These are phyloP conservation scores for Schizopygopsis pylzovi DNA, from an alignment of 2,797 vertebrate species.

Conservation along the genomic window DNA sequence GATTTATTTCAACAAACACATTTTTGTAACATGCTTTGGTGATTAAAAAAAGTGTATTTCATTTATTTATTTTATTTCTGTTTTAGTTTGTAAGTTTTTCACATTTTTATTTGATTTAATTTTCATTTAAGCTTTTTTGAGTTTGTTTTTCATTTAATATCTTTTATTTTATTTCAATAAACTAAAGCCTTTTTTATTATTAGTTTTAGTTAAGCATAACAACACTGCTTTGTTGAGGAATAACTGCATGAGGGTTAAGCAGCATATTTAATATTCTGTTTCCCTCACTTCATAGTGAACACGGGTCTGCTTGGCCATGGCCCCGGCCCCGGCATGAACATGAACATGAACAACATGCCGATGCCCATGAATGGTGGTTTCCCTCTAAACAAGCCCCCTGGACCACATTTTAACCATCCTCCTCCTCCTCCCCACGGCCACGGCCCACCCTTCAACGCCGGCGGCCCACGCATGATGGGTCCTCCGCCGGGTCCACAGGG, in stretches of 20 bases:
- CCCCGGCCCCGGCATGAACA: conserved; percentile 80
- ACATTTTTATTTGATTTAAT: too few species aligned
- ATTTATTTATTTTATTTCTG: neutral
- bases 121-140: neutral
- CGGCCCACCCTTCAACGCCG: conserved; percentile 76
- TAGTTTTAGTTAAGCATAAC: neutral
- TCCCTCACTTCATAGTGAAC: conserved; percentile 71
- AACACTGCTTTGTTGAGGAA: neutral
- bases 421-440: conserved; percentile 80
- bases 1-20: too few species aligned
- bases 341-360: conserved; percentile 71
- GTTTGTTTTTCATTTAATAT: neutral
- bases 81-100: too few species aligned
- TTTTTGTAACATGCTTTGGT: too few species aligned
- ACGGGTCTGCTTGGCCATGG: conserved; percentile 83
- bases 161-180: neutral
- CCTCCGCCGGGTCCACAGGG: conserved; percentile 84
- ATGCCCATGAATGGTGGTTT: conserved; percentile 87
- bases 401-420: conserved; percentile 84
- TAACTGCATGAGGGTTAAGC: neutral
- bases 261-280: neutral
- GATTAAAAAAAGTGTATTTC: too few species aligned
- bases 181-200: neutral
- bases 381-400: conserved; percentile 82
- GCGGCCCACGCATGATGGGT: conserved; percentile 86